These are phyloP conservation scores for Physeter macrocephalus DNA, from an alignment of 2,113 vertebrate species.

Conservation along the genomic window DNA sequence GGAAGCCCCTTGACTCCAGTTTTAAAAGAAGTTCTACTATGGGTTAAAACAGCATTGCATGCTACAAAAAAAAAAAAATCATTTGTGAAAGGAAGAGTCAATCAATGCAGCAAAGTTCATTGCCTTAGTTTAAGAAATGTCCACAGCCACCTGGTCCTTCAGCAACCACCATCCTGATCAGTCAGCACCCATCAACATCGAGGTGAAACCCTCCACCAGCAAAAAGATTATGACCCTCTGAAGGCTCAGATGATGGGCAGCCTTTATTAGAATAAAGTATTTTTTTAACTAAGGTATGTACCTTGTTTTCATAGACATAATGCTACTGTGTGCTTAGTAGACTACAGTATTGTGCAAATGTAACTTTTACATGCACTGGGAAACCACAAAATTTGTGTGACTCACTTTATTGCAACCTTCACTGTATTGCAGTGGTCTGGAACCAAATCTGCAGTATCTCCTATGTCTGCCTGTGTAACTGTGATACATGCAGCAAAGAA, in stretches of 20 bases:
- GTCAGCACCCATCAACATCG: background rate
- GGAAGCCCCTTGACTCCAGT: background rate
- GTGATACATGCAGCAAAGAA: background rate
- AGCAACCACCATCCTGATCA: background rate
- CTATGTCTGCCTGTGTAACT: background rate
- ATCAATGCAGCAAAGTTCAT: background rate
- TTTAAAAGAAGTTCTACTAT: background rate
- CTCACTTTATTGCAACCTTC: background rate
- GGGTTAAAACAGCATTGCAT: background rate
- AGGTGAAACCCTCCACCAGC: background rate
- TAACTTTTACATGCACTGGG: background rate
- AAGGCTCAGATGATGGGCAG: background rate
- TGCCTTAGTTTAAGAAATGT: background rate
- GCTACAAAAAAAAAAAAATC: background rate
- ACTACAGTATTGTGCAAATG: background rate
- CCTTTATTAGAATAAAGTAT: background rate
- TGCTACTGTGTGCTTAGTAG: background rate
- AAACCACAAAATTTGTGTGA: background rate
- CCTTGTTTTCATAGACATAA: background rate
- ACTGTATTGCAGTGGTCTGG: background rate
- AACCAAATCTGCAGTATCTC: background rate
- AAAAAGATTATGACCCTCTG: background rate
- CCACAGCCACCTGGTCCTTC: background rate
- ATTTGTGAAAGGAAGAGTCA: background rate
- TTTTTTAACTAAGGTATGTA: background rate